phyloP scores from a whole-genome alignment of 2,888 invertebrate genomes.

The Dynastes maya region DNA sequence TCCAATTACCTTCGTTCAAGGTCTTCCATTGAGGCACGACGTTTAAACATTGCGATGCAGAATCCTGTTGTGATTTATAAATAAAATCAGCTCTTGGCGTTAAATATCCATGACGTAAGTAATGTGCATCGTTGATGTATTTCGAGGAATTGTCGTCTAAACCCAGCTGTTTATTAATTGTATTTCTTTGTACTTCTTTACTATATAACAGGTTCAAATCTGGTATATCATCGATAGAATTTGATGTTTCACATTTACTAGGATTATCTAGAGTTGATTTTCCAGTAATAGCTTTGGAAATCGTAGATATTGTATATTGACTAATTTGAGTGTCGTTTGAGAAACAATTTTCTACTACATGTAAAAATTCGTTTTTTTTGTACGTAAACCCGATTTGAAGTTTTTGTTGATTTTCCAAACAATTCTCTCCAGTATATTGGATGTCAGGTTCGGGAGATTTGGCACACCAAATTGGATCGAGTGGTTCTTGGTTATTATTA shows the following conservation, averaged over 20 bases:
- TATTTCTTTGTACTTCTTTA: slow-evolving; percentile 60
- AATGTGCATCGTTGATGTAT: slow-evolving; percentile 70
- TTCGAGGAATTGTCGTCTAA: slow-evolving; percentile 61
- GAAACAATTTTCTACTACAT: neutral
- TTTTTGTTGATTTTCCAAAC: neutral
- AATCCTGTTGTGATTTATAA: slow-evolving; percentile 73
- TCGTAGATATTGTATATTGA: neutral
- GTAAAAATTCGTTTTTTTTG: neutral
- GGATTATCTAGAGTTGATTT: neutral
- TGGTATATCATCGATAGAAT: slow-evolving; percentile 66
- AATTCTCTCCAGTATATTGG: neutral
- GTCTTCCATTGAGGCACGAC: slow-evolving; percentile 79
- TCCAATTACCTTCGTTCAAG: slow-evolving; percentile 76
- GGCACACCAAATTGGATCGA: neutral
- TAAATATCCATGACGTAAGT: slow-evolving; percentile 75
- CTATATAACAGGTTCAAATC: slow-evolving; percentile 63
- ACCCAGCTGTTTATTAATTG: slow-evolving; percentile 63
- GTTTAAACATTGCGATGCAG: slow-evolving; percentile 78
- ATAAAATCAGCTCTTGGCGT: slow-evolving; percentile 76
- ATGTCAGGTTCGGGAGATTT: neutral
- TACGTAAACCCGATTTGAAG: neutral
- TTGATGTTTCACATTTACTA: slow-evolving; percentile 63
- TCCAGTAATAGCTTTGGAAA: neutral
- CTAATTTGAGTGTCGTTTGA: neutral
- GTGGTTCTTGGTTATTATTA: too few species aligned